phyloP scores from a whole-genome alignment of 2,797 vertebrate genomes.

The Mormyrus proboscirostris region DNA sequence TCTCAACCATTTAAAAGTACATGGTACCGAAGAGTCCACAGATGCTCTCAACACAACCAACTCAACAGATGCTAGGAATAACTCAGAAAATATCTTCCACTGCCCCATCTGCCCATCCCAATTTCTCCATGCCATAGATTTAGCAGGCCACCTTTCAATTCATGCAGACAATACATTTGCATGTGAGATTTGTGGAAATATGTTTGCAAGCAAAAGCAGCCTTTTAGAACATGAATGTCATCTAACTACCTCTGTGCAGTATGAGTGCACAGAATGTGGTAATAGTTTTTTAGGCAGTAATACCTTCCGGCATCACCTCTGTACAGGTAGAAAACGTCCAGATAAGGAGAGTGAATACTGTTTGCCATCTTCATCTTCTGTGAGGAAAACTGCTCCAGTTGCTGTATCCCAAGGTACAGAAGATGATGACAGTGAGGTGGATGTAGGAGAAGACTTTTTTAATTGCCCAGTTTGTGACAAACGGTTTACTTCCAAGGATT shows the following conservation, averaged over 20 bases:
- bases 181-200: conserved; percentile 52
- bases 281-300: conserved; percentile 51
- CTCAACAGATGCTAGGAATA: not conserved
- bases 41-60: not conserved
- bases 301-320: conserved; percentile 55
- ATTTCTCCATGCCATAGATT: conserved; percentile 48
- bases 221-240: conserved; percentile 51
- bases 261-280: conserved; percentile 59
- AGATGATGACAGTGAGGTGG: conserved; percentile 62
- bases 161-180: conserved; percentile 46
- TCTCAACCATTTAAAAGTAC: conserved; percentile 55
- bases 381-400: not conserved
- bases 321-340: conserved; percentile 33
- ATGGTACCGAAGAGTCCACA: conserved; percentile 33
- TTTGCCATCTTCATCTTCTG: conserved; percentile 11
- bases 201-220: conserved; percentile 40
- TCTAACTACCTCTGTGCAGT: conserved; percentile 45
- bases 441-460: conserved; percentile 61
- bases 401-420: conserved; percentile 17
- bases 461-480: conserved; percentile 53
- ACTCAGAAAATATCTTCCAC: conserved; percentile 40
- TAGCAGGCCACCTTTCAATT: conserved; percentile 54
- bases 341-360: conserved; percentile 19
- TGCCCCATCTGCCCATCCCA: conserved; percentile 60
- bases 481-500: conserved; percentile 55